A percentile compares a stretch with the other conserved stretches of the same genome.
Evolutionary conservation across 2,113 vertebrate species (phyloP).

Genomic region (Apteryx owenii): DNA sequence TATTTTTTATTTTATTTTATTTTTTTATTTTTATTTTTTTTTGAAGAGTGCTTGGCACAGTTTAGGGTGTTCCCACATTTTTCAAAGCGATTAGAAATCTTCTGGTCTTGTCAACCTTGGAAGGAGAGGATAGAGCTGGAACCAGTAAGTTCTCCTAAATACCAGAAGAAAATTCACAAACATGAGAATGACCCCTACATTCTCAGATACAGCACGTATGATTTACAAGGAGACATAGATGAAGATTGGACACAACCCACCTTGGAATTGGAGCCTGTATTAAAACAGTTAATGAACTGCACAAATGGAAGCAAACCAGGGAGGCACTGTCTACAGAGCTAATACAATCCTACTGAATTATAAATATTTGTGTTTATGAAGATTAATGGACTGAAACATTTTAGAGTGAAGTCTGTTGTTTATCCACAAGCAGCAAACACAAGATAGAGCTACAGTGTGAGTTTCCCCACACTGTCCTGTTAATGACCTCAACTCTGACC

Average conservation of each 20-base stretch:
- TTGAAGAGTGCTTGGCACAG: neutral
- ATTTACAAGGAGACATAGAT: neutral
- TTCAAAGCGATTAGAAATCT: neutral
- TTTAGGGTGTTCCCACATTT: neutral
- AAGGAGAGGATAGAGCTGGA: neutral
- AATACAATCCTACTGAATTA: constrained; percentile 1
- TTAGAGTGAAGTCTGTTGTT: constrained; percentile 21
- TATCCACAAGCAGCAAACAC: constrained; percentile 15
- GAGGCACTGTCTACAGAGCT: neutral
- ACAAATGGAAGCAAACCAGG: neutral
- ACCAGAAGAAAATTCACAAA: neutral
- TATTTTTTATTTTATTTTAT: neutral
- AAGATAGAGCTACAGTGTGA: constrained; percentile 22
- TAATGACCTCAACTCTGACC: constrained; percentile 61
- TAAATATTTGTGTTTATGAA: constrained; percentile 64
- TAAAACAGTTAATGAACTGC: constrained; percentile 14
- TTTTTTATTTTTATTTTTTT: neutral
- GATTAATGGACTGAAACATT: constrained; percentile 63
- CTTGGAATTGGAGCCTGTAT: neutral
- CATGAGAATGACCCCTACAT: neutral
- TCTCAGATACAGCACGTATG: neutral
- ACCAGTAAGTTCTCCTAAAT: neutral
- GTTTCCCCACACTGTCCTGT: constrained; percentile 26
- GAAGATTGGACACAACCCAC: neutral
- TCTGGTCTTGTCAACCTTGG: neutral